Base-by-base conservation (phyloP, 2,888 invertebrate species). In the Hyles lineata region DNA sequence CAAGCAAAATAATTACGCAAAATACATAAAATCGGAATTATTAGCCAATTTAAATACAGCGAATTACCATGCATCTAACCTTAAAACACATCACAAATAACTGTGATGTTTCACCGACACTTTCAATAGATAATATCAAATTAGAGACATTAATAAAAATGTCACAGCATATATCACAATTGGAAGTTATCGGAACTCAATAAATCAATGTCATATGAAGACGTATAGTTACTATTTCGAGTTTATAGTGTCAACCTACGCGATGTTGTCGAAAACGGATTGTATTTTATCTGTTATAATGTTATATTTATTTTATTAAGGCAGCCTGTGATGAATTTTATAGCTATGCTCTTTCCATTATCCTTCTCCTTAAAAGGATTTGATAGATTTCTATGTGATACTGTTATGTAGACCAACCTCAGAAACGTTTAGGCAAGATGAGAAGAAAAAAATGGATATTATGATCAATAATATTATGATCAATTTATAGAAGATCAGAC, bases 161-260 rank as follows among this genome's bases (percentile, higher is more conserved):
- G 23, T 67, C 21, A 25, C 67, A 50, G 50, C 67, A 43, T 67
- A 11, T 67, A 21, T 7, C 63, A 43, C 19, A 55, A 55, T 50
- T 23, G 23, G 50, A 67, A 25, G 43, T 67, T 67, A 67, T 67
- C 67, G 43, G 17, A 67, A 67, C 15, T 17, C 50, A 67, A 67
- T 67, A 67, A 67, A 67, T 67, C 67, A 67, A 60, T 23, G 67
- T 67, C 50, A 67, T 67, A 50, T 15, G 23, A 67, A 67, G 67
- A 67, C 23, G 50, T 17, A 50, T 50, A 67, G 67, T 67, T 67
- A 25, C 23, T 50, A 67, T 67, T 67, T 67, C 50, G 50, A 59
- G 67, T 72, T 72, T 72, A 63, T 72, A 58, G 72, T 50, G 21
- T 67, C 67, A 19, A 25, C 72, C 72, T 67, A 72, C 72, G 67